A percentile compares a stretch with the other conserved stretches of the same genome.
Evolutionary conservation across 2,888 invertebrate species (phyloP).

Genomic region (Nycteola revayana): DNA sequence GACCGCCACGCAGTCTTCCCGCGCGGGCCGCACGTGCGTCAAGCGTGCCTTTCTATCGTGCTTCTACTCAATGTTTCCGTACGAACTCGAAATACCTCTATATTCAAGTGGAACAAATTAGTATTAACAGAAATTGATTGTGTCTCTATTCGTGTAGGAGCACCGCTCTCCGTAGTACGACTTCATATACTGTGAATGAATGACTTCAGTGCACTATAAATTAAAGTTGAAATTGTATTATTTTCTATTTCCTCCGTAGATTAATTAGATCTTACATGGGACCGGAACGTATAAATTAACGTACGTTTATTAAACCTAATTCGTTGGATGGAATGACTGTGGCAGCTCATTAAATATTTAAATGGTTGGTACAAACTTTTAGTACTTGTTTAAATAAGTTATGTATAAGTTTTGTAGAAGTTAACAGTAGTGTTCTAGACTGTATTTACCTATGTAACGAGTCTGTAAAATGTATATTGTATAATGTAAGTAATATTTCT

Average conservation of each 20-base stretch:
- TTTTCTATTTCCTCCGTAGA: constrained; percentile 68
- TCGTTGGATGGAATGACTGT: constrained; percentile 52
- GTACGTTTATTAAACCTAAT: constrained; percentile 60
- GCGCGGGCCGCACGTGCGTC: constrained; percentile 78
- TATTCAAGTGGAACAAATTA: constrained; percentile 51
- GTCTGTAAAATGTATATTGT: not conserved
- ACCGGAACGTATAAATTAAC: constrained; percentile 69
- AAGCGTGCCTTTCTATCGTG: constrained; percentile 60
- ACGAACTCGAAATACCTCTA: constrained; percentile 51
- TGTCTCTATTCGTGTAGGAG: constrained; percentile 43
- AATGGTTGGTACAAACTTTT: constrained; percentile 65
- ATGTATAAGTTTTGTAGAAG: constrained; percentile 15
- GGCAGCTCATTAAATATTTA: constrained; percentile 57
- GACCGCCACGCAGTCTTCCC: constrained; percentile 81
- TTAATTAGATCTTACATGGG: constrained; percentile 71
- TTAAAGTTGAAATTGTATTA: constrained; percentile 70
- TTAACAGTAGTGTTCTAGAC: constrained; percentile 2
- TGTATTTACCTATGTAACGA: not conserved
- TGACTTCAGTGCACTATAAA: constrained; percentile 61
- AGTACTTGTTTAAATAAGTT: constrained; percentile 23
- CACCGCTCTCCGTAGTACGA: constrained; percentile 21
- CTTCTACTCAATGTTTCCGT: constrained; percentile 54
- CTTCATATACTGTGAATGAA: constrained; percentile 28
- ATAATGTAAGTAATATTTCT: too few species aligned
- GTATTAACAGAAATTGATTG: constrained; percentile 43